These are phyloP conservation scores for Hylaea fasciaria DNA, from an alignment of 2,888 invertebrate species.

Conservation along the genomic window DNA sequence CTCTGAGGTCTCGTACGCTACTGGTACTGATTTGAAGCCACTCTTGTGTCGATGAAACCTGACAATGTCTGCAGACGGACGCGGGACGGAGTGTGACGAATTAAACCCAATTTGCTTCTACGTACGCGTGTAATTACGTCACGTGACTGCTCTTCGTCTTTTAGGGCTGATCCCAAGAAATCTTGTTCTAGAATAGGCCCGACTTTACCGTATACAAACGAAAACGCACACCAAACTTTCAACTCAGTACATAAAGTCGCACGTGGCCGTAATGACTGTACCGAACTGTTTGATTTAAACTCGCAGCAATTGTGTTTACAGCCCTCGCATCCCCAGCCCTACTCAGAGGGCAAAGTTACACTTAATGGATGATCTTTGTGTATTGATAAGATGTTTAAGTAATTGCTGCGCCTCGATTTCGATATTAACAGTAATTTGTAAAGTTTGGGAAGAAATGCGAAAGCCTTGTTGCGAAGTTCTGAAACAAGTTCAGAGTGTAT, in stretches of 20 bases:
- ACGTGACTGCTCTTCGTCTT: too few species aligned
- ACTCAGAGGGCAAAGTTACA: slow-evolving; percentile 33
- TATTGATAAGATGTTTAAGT: slow-evolving; percentile 48
- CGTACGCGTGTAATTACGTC: too few species aligned
- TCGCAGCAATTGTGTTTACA: slow-evolving; percentile 82
- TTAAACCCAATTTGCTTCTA: too few species aligned
- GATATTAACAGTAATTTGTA: slow-evolving; percentile 39
- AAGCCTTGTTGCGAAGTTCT: slow-evolving; percentile 8
- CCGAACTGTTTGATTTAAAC: slow-evolving; percentile 82
- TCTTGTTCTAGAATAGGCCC: not conserved
- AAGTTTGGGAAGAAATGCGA: slow-evolving; percentile 21
- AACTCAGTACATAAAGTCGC: slow-evolving; percentile 60
- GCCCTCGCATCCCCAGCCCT: slow-evolving; percentile 40
- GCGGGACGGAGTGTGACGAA: too few species aligned
- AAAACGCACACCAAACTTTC: slow-evolving; percentile 44
- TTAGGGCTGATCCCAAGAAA: too few species aligned
- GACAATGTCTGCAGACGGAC: too few species aligned
- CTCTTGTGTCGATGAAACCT: too few species aligned
- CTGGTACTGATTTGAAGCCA: too few species aligned
- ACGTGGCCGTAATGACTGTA: slow-evolving; percentile 80
- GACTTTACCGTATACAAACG: slow-evolving; percentile 45
- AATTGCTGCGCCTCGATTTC: slow-evolving; percentile 41
- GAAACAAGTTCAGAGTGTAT: slow-evolving; percentile 9
- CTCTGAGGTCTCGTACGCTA: too few species aligned
- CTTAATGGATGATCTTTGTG: slow-evolving; percentile 46